These are phyloP conservation scores for Patella ulyssiponensis DNA, from an alignment of 2,888 invertebrate genomes.

Conservation along the genomic window DNA sequence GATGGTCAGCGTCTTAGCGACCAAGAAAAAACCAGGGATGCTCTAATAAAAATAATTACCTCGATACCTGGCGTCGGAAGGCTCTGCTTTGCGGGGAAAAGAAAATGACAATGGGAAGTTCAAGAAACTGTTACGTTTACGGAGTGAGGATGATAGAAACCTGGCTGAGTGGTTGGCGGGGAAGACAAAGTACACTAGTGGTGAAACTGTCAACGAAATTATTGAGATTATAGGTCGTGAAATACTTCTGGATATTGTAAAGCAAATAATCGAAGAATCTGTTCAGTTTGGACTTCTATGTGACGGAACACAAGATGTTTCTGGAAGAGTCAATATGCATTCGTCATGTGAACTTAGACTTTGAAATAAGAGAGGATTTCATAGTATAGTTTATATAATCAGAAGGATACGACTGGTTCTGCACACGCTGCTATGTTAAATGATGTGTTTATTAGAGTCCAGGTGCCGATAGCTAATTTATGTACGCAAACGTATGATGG, in stretches of 20 bases:
- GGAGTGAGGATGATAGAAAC: not conserved
- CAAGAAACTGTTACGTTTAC: not conserved
- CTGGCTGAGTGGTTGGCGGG: not conserved
- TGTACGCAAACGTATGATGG: not conserved
- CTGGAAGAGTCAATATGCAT: not conserved
- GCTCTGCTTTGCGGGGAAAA: too few relatives aligned
- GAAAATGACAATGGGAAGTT: too few relatives aligned
- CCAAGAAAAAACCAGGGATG: too few relatives aligned
- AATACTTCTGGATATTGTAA: not conserved
- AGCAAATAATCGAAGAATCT: not conserved
- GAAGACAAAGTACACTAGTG: not conserved
- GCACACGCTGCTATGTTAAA: not conserved
- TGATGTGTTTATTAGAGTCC: not conserved
- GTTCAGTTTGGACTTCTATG: constrained; percentile 10
- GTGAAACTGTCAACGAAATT: not conserved
- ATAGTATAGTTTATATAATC: not conserved
- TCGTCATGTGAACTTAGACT: not conserved
- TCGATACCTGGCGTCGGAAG: too few relatives aligned
- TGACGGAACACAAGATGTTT: constrained; percentile 1
- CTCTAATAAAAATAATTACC: too few relatives aligned
- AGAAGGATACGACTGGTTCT: not conserved
- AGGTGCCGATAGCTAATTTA: not conserved
- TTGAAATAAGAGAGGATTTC: not conserved
- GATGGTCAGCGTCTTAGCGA: too few relatives aligned
- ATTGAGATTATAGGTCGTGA: not conserved